Evolutionary conservation across 2,797 vertebrate species (phyloP).

Genomic region (Epinephelus coioides): DNA sequence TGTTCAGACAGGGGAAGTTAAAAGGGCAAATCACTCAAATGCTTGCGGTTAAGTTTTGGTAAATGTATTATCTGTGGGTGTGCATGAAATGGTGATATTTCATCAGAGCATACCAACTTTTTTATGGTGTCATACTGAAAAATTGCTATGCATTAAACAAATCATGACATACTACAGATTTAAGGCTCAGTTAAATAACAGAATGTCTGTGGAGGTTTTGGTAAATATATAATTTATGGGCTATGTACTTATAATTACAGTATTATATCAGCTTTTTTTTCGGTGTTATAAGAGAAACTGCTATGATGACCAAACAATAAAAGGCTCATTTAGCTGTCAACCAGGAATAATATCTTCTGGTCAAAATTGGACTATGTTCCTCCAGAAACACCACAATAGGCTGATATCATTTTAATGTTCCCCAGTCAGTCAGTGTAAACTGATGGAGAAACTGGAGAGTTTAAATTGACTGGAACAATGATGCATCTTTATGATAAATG

Average conservation of each 20-base stretch:
- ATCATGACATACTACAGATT: not conserved
- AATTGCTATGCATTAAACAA: not conserved
- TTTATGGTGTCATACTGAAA: not conserved
- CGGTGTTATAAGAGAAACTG: constrained; percentile 4
- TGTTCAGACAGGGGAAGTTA: not conserved
- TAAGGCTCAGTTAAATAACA: not conserved
- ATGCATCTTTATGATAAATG: constrained; percentile 50
- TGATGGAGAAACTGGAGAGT: not conserved
- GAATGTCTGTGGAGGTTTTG: not conserved
- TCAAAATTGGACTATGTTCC: not conserved
- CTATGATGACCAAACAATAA: constrained; percentile 16
- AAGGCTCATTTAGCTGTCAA: constrained; percentile 16
- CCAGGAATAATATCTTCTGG: not conserved
- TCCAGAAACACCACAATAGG: not conserved
- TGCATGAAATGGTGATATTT: not conserved
- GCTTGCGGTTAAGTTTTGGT: not conserved
- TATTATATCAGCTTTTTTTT: constrained; percentile 8
- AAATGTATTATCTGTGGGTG: constrained; percentile 16
- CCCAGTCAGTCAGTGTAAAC: constrained; percentile 17
- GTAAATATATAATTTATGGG: not conserved
- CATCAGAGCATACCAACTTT: not conserved
- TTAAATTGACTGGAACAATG: constrained; percentile 23
- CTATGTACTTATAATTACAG: not conserved
- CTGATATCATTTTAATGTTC: constrained; percentile 35
- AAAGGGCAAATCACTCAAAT: not conserved